Base-by-base conservation (phyloP, 2,797 vertebrate genomes). In the Dendrocincla tyrannina region DNA sequence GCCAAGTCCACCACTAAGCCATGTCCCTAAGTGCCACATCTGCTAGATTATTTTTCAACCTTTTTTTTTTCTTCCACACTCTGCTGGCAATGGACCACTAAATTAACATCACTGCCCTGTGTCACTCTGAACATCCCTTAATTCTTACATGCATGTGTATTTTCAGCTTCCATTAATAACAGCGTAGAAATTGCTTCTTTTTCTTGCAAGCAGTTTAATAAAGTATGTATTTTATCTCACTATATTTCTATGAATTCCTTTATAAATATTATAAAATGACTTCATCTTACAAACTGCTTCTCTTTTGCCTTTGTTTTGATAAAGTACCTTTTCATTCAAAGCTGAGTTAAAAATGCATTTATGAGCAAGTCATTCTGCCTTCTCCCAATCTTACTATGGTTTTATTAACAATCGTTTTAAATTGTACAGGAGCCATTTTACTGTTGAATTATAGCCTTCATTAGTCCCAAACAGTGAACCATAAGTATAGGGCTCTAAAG, bases 321-420 rank as follows among this genome's bases (percentile, higher is more conserved):
- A 25, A 86, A 76, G 37, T 60, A 64, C 7, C 52, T 93, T 77
- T 84, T 66, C 18, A 25, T 39, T 47, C 39, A 75, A 69, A 87
- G 35, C 72, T 47, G 23, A 37, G 17, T 95, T 92, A 30, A 79
- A 88, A 91, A 66, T 92, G 35, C 62, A 17, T 86, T 89, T 35
- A 49, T 69, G 24, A 68, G 23, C 53, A 81, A 63, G 24, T 82
- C 4, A 27, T 89, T 95, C n/a, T 90, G 12, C 44, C 42, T 63
- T 73, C 52, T 89, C n/a, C 28, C 33, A 70, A 9, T 56, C 59
- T 81, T 68, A 32, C 35, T 59, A 15, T 73, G 44, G 30, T 88
- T 92, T 92, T 94, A 82, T 82, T 89, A 88, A 63, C 53, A 85
- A 37, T 63, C 59, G 32, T 44, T 86, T 91, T 75, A 86, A 80